Conservation (phyloP, 2,888 invertebrate species). For the Trachelus troglodyta region DNA sequence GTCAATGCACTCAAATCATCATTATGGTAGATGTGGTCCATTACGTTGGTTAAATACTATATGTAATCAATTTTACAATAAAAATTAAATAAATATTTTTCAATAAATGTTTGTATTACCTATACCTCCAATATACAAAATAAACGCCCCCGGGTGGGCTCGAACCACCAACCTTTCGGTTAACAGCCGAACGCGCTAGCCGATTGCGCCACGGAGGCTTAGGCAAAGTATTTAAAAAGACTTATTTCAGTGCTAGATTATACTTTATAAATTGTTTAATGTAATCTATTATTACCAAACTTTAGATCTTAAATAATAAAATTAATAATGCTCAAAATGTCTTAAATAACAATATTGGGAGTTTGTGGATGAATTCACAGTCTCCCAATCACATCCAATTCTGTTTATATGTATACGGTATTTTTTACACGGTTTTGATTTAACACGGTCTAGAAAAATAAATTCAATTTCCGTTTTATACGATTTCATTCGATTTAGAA, state of each 20-base stretch:
- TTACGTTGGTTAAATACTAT: too few species aligned
- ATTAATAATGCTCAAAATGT: background rate
- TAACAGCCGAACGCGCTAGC: conserved; percentile 88
- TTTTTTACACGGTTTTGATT: too few species aligned
- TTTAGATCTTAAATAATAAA: background rate
- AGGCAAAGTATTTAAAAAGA: background rate
- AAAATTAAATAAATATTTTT: too few species aligned
- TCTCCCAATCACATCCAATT: background rate
- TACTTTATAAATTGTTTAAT: background rate
- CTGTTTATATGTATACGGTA: too few species aligned
- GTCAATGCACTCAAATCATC: background rate
- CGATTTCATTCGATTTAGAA: too few species aligned
- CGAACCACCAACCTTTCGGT: conserved; percentile 97
- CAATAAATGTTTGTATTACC: background rate
- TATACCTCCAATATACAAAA: background rate
- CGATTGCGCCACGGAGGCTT: conserved; percentile 40
- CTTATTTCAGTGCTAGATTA: background rate
- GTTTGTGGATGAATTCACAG: background rate
- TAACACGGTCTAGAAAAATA: too few species aligned
- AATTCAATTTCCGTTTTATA: too few species aligned
- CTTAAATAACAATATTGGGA: background rate
- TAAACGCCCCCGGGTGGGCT: conserved; percentile 82
- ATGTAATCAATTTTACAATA: too few species aligned
- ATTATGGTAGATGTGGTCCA: background rate
- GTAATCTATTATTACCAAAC: background rate